These are phyloP conservation scores for Entomobrya multifasciata DNA, from an alignment of 2,888 invertebrate species.

Conservation along the genomic window DNA sequence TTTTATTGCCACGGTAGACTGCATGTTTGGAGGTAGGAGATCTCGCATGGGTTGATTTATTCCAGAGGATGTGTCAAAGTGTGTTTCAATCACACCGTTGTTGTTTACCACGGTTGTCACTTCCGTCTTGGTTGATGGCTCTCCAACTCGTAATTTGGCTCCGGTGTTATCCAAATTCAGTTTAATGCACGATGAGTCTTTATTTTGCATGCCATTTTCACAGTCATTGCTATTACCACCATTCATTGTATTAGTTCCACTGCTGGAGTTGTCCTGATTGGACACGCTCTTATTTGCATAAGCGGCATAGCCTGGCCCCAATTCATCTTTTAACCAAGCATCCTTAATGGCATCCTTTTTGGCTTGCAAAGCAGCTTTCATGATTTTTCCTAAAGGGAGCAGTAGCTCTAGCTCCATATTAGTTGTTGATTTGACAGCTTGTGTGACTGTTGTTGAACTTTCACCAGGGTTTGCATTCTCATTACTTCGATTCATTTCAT, in stretches of 20 bases:
- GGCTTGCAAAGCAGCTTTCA: conserved; percentile 71
- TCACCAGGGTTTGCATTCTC: not conserved
- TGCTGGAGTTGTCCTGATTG: conserved; percentile 19
- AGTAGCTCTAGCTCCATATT: conserved; percentile 75
- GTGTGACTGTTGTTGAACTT: conserved; percentile 69
- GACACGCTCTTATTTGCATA: conserved; percentile 48
- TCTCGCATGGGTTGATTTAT: conserved; percentile 18
- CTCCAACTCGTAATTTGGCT: conserved; percentile 63
- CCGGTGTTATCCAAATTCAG: conserved; percentile 67
- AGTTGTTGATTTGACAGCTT: conserved; percentile 75
- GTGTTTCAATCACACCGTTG: conserved; percentile 76
- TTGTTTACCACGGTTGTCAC: conserved; percentile 76
- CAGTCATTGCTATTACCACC: not conserved
- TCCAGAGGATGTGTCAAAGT: conserved; percentile 72
- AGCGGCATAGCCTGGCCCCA: conserved; percentile 54
- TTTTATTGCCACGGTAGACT: conserved; percentile 67
- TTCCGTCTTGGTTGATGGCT: conserved; percentile 73
- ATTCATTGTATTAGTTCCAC: not conserved
- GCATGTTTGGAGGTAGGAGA: conserved; percentile 35
- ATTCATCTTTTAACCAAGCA: conserved; percentile 56
- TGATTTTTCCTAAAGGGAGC: conserved; percentile 75
- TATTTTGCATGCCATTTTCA: not conserved
- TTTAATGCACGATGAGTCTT: conserved; percentile 33
- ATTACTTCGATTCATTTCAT: not conserved
- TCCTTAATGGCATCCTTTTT: conserved; percentile 63